phyloP scores from a whole-genome alignment of 2,888 invertebrate genomes.

The Saturnia japonica region DNA sequence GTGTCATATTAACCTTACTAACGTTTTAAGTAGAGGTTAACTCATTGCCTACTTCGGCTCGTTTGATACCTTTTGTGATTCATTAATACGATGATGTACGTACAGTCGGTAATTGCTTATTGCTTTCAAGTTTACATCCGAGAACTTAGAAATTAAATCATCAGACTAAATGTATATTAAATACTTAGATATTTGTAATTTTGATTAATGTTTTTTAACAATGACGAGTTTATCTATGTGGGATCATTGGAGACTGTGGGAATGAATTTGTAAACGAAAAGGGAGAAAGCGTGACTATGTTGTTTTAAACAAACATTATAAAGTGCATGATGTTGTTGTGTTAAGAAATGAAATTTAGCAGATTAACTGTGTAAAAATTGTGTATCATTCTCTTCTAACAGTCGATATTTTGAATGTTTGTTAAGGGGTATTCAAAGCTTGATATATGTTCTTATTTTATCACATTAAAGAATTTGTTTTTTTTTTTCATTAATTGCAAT shows the following conservation, averaged over 20 bases:
- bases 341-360: neutral
- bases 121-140: neutral
- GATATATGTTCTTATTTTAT: neutral
- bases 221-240: conserved; percentile 8
- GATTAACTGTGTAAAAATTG: too few species aligned
- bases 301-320: neutral
- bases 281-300: neutral
- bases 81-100: conserved; percentile 8
- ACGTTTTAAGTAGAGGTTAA: conserved; percentile 18
- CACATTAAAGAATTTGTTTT: neutral
- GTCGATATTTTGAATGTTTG: too few species aligned
- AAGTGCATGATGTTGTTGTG: neutral
- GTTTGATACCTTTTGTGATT: conserved; percentile 16
- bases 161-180: neutral
- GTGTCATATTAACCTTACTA: conserved; percentile 16
- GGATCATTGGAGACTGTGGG: conserved; percentile 14
- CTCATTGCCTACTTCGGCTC: conserved; percentile 18
- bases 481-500: neutral
- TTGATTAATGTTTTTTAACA: neutral
- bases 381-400: too few species aligned
- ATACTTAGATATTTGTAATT: neutral
- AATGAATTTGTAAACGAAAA: conserved; percentile 5
- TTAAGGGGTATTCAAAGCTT: neutral
- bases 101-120: conserved; percentile 10
- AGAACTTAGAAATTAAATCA: neutral